phyloP scores from a whole-genome alignment of 2,888 invertebrate species.

The Apoderus coryli region DNA sequence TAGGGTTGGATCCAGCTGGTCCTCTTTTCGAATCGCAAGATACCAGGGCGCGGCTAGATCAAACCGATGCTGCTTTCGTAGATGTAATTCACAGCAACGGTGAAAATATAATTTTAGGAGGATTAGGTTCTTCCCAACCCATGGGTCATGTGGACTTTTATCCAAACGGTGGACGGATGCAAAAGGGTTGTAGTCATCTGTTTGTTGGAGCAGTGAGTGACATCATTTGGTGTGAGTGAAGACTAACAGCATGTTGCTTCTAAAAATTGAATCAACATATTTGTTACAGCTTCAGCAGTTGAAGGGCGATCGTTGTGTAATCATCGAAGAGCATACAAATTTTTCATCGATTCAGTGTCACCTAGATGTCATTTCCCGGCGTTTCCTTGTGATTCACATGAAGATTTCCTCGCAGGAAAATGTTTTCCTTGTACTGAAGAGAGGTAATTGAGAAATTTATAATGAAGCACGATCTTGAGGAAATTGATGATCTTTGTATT shows the following conservation, averaged over 20 bases:
- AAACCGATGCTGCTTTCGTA: constrained; percentile 73
- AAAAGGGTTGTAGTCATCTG: constrained; percentile 82
- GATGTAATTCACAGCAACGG: constrained; percentile 92
- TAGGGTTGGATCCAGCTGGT: constrained; percentile 79
- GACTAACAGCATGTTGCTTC: too few species aligned
- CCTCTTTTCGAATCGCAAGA: constrained; percentile 86
- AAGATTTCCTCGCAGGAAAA: constrained; percentile 64
- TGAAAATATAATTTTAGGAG: constrained; percentile 80
- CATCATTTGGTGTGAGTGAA: constrained; percentile 73
- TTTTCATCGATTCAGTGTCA: constrained; percentile 88
- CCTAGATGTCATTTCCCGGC: constrained; percentile 85
- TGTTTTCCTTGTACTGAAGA: constrained; percentile 54
- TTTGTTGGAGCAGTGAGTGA: constrained; percentile 86
- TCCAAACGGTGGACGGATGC: constrained; percentile 83
- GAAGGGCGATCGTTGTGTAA: constrained; percentile 85
- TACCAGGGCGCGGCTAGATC: constrained; percentile 68
- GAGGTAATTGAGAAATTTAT: constrained; percentile 22
- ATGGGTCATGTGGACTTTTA: constrained; percentile 89
- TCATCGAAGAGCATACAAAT: constrained; percentile 83
- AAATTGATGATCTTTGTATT: constrained; percentile 6
- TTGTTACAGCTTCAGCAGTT: constrained; percentile 49
- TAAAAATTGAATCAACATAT: too few species aligned
- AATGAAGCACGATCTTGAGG: too few species aligned
- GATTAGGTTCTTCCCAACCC: constrained; percentile 71
- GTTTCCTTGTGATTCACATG: constrained; percentile 74